Conservation (phyloP, 2,888 invertebrate genomes). For the Sussaba pulchella region DNA sequence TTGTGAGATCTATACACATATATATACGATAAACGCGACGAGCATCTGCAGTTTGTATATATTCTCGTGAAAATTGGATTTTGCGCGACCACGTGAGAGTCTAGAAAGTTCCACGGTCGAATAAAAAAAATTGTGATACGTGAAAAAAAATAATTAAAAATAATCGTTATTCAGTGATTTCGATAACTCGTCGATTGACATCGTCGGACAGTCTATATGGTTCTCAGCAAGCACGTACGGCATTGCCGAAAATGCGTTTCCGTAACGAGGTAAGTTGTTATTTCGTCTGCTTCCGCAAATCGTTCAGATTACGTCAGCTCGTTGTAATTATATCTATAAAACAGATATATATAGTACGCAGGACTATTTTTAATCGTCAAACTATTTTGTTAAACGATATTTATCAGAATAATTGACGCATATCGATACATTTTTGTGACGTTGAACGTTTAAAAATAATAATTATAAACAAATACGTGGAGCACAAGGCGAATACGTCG, state of each 20-base stretch:
- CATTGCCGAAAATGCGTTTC: conserved; percentile 80
- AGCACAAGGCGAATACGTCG: not conserved
- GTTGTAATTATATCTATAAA: too few relatives aligned
- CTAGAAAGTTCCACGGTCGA: not conserved
- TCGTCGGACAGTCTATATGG: conserved; percentile 73
- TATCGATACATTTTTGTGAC: not conserved
- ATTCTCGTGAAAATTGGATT: not conserved
- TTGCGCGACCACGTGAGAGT: not conserved
- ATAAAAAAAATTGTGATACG: conserved; percentile 14
- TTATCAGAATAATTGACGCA: not conserved
- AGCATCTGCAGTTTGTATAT: not conserved
- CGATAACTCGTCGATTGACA: not conserved
- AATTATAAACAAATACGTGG: too few relatives aligned
- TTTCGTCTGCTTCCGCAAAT: not conserved
- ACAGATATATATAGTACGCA: too few relatives aligned
- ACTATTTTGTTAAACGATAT: too few relatives aligned
- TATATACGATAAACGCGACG: too few relatives aligned
- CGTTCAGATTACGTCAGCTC: too few relatives aligned
- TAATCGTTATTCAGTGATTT: not conserved
- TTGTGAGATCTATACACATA: not conserved
- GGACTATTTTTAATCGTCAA: too few relatives aligned
- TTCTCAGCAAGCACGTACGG: conserved; percentile 81
- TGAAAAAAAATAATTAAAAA: too few relatives aligned
- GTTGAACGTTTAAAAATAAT: not conserved
- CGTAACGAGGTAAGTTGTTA: conserved; percentile 74